Percentiles rank a stretch among this genome's conserved stretches.
Evolutionary conservation across 2,888 invertebrate genomes (phyloP).

Genomic region (Orchestes rusci): DNA sequence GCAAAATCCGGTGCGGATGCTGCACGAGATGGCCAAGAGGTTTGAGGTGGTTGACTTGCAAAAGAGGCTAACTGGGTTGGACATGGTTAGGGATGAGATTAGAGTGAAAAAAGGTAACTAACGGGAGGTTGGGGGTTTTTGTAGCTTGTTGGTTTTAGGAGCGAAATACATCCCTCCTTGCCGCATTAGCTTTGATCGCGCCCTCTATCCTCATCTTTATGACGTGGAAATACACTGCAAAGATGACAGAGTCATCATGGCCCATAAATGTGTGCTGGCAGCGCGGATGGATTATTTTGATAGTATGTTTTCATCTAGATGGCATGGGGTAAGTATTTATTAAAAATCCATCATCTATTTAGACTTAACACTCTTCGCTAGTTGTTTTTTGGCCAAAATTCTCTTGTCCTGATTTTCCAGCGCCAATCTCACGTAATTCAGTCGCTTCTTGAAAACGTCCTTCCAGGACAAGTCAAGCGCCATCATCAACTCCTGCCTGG

Average conservation of each 20-base stretch:
- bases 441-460: constrained; percentile 23
- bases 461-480: constrained; percentile 27
- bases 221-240: constrained; percentile 41
- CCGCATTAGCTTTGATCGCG: constrained; percentile 24
- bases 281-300: constrained; percentile 80
- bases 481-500: constrained; percentile 25
- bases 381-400: constrained; percentile 5
- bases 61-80: constrained; percentile 47
- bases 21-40: constrained; percentile 52
- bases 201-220: constrained; percentile 35
- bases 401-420: constrained; percentile 6
- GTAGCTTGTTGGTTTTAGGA: too few relatives aligned
- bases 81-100: constrained; percentile 30
- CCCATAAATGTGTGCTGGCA: constrained; percentile 76
- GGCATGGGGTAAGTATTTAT: constrained; percentile 60
- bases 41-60: constrained; percentile 49
- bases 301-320: constrained; percentile 73
- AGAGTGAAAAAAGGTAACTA: constrained; percentile 27
- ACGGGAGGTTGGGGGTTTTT: too few relatives aligned
- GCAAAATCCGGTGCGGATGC: constrained; percentile 50
- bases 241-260: constrained; percentile 46
- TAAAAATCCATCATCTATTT: too few relatives aligned
- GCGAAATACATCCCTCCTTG: too few relatives aligned
- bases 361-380: too few relatives aligned
- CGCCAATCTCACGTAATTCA: constrained; percentile 21